Evolutionary conservation across 2,797 vertebrate genomes (phyloP).

Genomic region (Lagocephalus sceleratus): DNA sequence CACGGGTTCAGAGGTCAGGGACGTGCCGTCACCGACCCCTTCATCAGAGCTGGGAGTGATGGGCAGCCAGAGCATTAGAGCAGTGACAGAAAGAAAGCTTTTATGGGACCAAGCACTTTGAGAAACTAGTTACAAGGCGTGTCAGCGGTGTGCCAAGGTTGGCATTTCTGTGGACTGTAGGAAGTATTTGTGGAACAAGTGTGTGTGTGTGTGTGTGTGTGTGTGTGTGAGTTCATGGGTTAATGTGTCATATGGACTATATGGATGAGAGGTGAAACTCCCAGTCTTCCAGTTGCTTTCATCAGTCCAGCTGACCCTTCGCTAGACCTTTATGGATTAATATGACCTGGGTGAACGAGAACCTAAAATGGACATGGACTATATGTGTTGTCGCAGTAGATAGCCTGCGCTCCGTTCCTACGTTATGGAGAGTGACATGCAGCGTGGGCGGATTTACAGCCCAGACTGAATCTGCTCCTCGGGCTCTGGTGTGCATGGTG

Average conservation of each 20-base stretch:
- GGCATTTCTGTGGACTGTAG: background rate
- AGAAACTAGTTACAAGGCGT: background rate
- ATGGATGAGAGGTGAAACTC: too few relatives aligned
- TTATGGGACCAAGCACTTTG: background rate
- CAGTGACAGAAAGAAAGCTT: slow-evolving; percentile 6
- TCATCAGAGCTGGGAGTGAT: slow-evolving; percentile 20
- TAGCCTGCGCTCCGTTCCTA: slow-evolving; percentile 13
- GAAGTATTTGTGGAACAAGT: background rate
- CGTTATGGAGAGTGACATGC: slow-evolving; percentile 41
- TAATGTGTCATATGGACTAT: too few relatives aligned
- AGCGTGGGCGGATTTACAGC: slow-evolving; percentile 54
- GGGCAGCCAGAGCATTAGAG: slow-evolving; percentile 22
- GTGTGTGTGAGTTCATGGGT: slow-evolving; percentile 7
- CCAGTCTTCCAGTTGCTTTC: too few relatives aligned
- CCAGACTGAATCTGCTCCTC: slow-evolving; percentile 45
- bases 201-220: background rate
- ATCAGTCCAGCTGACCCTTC: too few relatives aligned
- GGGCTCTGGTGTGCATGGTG: slow-evolving; percentile 34
- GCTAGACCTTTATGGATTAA: too few relatives aligned
- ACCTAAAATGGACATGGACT: background rate
- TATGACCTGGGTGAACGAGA: too few relatives aligned
- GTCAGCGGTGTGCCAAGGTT: slow-evolving; percentile 1
- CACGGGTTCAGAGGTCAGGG: slow-evolving; percentile 52
- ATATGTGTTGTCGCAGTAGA: slow-evolving; percentile 6
- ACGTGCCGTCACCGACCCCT: slow-evolving; percentile 10